phyloP scores from a whole-genome alignment of 2,888 invertebrate genomes.

The Leptogaster cylindrica region DNA sequence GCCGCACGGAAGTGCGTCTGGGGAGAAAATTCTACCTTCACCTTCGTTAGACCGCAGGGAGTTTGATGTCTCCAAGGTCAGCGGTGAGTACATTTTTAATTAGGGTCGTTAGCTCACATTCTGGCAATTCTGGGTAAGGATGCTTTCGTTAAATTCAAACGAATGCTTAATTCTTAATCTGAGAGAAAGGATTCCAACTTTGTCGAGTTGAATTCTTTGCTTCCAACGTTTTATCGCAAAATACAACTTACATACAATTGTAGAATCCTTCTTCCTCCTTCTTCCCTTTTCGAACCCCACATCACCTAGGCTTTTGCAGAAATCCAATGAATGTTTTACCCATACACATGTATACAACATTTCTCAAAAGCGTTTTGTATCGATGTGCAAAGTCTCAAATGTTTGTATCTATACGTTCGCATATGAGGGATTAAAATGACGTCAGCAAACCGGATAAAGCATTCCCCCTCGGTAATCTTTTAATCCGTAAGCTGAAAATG shows the following conservation, averaged over 20 bases:
- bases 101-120: too few species aligned
- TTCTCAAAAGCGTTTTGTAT: too few species aligned
- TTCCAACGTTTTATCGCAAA: constrained; percentile 27
- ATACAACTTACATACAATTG: too few species aligned
- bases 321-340: too few species aligned
- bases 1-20: constrained; percentile 39
- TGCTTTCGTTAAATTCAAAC: constrained; percentile 27
- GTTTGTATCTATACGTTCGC: constrained; percentile 32
- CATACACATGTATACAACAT: too few species aligned
- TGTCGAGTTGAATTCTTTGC: too few species aligned
- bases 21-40: constrained; percentile 58
- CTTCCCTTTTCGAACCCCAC: not conserved
- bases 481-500: constrained; percentile 52
- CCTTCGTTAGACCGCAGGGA: constrained; percentile 58
- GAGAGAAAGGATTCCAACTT: too few species aligned
- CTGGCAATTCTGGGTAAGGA: not conserved
- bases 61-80: constrained; percentile 62
- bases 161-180: constrained; percentile 31
- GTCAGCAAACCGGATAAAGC: constrained; percentile 52
- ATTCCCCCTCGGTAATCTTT: constrained; percentile 50
- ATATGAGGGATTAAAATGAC: constrained; percentile 49
- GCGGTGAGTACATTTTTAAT: constrained; percentile 62
- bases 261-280: too few species aligned
- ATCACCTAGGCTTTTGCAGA: not conserved
- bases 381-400: constrained; percentile 30